Conservation (phyloP, 2,113 vertebrate genomes). For the Zosterops hypoxanthus region DNA sequence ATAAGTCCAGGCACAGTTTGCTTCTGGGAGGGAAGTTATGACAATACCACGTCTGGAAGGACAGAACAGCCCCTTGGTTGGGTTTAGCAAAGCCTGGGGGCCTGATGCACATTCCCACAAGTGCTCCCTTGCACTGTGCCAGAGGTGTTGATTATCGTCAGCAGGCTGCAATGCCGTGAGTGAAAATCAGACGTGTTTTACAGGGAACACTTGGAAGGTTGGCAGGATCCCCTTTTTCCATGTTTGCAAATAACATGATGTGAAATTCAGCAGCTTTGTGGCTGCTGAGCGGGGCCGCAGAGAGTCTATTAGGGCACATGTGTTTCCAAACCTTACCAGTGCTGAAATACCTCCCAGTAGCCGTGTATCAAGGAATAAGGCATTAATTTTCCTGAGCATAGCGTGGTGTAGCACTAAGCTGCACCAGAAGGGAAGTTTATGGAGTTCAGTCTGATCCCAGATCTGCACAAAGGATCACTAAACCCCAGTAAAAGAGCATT, state of each 20-base stretch:
- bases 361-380: neutral
- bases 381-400: neutral
- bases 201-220: conserved; percentile 9
- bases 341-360: conserved; percentile 4
- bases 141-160: conserved; percentile 23
- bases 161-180: neutral
- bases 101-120: neutral
- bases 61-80: neutral
- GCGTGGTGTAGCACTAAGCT: neutral
- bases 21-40: neutral
- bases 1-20: conserved; percentile 1
- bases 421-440: neutral
- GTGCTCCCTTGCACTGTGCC: neutral
- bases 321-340: conserved; percentile 20
- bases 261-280: conserved; percentile 55
- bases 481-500: neutral
- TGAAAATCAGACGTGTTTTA: conserved; percentile 18
- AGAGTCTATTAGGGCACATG: neutral
- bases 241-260: conserved; percentile 21
- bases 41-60: neutral
- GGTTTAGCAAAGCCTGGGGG: neutral
- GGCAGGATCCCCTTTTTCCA: conserved; percentile 26
- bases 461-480: neutral
- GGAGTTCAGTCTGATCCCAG: neutral
- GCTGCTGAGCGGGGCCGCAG: neutral